Conservation (phyloP, 2,113 vertebrate species). For the Suricata suricatta region DNA sequence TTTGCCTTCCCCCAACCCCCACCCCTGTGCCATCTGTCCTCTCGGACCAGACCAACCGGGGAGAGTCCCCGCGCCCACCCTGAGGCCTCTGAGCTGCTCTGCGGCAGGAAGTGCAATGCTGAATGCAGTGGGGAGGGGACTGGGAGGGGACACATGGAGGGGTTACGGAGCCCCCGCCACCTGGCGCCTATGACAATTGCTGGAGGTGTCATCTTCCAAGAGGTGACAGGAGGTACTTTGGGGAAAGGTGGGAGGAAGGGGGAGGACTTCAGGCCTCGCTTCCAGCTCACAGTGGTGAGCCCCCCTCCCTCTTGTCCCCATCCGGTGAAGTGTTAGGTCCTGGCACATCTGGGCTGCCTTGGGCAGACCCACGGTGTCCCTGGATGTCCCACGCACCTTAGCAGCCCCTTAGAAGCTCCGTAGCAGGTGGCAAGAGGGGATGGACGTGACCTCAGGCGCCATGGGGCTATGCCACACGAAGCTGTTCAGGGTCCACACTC, state of each 20-base stretch:
- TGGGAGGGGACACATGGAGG: fast-evolving
- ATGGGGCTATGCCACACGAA: not conserved
- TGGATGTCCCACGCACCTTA: not conserved
- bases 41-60: no score
- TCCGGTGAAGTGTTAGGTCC: fast-evolving
- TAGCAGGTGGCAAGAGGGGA: not conserved
- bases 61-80: not conserved
- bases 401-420: not conserved
- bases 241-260: not conserved
- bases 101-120: not conserved
- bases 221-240: not conserved
- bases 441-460: fast-evolving
- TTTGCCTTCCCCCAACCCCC: no score
- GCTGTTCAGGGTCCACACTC: fast-evolving
- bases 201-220: not conserved
- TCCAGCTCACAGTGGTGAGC: not conserved
- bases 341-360: not conserved
- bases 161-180: fast-evolving
- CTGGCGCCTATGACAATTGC: not conserved
- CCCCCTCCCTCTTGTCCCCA: fast-evolving
- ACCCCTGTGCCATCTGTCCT: slow-evolving; percentile 34
- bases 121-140: not conserved
- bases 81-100: not conserved
- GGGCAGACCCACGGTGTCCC: not conserved
- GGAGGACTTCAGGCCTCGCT: not conserved